These are phyloP conservation scores for Cygnus atratus DNA, from an alignment of 2,113 vertebrate genomes.

Conservation along the genomic window DNA sequence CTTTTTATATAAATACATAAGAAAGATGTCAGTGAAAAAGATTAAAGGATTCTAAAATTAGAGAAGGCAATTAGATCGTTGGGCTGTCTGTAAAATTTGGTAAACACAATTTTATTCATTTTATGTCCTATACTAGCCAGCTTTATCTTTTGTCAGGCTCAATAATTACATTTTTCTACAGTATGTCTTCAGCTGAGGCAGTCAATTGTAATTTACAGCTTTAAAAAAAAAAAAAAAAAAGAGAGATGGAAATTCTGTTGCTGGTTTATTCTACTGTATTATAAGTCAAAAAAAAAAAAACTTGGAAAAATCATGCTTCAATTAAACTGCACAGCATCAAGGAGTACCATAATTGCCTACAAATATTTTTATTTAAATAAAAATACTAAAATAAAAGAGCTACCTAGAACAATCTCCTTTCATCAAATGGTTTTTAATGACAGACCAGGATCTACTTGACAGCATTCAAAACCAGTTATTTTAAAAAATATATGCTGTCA, in stretches of 20 bases:
- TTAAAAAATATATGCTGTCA: background rate
- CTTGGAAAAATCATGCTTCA: background rate
- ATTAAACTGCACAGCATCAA: background rate
- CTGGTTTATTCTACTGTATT: background rate
- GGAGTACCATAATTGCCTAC: background rate
- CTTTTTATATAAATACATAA: background rate
- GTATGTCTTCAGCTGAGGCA: background rate
- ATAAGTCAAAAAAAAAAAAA: background rate
- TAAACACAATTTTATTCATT: background rate
- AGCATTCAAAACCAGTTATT: constrained; percentile 31
- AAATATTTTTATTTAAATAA: background rate
- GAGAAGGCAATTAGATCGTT: background rate
- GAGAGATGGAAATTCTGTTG: background rate
- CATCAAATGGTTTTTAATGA: constrained; percentile 16
- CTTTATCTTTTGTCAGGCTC: background rate
- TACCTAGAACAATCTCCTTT: background rate
- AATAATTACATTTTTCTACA: background rate
- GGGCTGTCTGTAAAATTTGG: background rate
- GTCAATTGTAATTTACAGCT: background rate
- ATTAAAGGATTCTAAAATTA: background rate
- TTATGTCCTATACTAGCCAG: background rate
- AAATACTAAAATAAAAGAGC: background rate
- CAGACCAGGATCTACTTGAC: constrained; percentile 21
- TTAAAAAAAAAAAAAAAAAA: background rate
- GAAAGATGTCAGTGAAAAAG: background rate